Percentiles rank a stretch among this genome's conserved stretches.
These are phyloP conservation scores for Adelognathus sp. DNA, from an alignment of 2,888 invertebrate species.

Conservation along the genomic window DNA sequence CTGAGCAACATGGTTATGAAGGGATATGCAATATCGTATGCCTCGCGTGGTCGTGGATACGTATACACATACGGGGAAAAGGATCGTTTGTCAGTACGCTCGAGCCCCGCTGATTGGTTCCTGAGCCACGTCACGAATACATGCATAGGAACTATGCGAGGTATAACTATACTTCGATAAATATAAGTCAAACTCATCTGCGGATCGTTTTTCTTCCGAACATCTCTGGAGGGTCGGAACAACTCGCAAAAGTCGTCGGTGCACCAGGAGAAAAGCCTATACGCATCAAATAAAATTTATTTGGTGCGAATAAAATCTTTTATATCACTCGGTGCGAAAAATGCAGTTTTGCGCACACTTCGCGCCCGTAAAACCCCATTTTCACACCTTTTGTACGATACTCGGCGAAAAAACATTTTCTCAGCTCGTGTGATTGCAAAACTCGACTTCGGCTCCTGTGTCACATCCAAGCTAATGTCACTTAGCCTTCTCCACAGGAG, in stretches of 20 bases:
- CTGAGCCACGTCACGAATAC: constrained; percentile 61
- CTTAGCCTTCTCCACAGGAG: no score
- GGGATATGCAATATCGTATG: constrained; percentile 39
- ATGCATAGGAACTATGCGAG: constrained; percentile 23
- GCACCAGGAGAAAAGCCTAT: no score
- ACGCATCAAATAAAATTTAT: no score
- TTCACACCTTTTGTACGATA: no score
- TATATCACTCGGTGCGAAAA: no score
- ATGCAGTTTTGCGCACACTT: no score
- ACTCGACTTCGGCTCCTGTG: no score
- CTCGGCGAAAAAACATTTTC: no score
- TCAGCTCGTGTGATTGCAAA: no score
- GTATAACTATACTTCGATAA: constrained; percentile 22
- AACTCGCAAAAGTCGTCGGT: not conserved
- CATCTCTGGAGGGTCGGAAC: not conserved
- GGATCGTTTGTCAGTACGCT: constrained; percentile 72
- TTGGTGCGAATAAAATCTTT: no score
- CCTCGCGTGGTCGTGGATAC: constrained; percentile 20
- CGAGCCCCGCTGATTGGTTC: constrained; percentile 69
- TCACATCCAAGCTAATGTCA: no score
- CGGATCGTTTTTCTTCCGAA: constrained; percentile 45
- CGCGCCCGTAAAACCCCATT: no score
- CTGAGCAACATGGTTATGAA: constrained; percentile 43
- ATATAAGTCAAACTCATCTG: constrained; percentile 36
- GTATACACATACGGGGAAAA: constrained; percentile 38